Conservation (phyloP, 2,888 invertebrate genomes). For the Drosophila glabriapex region DNA sequence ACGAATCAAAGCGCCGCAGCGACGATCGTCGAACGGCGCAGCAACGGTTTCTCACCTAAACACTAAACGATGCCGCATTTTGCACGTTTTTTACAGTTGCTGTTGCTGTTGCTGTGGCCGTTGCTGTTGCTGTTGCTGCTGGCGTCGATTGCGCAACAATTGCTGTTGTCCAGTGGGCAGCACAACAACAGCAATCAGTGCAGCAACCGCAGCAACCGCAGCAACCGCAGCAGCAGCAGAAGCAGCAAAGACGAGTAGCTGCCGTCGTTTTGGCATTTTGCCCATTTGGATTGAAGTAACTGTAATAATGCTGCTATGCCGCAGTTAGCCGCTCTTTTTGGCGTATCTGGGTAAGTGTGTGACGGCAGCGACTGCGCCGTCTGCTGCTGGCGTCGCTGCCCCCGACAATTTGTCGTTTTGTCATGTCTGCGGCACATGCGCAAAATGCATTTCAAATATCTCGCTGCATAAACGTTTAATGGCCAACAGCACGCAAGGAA, state of each 20-base stretch:
- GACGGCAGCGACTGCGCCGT: constrained; percentile 54
- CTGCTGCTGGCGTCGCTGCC: not conserved
- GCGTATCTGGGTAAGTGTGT: constrained; percentile 79
- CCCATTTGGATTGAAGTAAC: constrained; percentile 51
- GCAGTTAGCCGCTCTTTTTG: constrained; percentile 40
- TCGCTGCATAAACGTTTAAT: constrained; percentile 51
- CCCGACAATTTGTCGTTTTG: constrained; percentile 57
- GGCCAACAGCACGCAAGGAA: constrained; percentile 71
- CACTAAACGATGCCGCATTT: constrained; percentile 54
- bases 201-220: constrained; percentile 35
- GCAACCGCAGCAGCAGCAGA: constrained; percentile 11
- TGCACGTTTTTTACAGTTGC: constrained; percentile 54
- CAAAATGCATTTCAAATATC: constrained; percentile 52
- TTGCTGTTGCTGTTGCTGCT: constrained; percentile 10
- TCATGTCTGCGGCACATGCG: constrained; percentile 67
- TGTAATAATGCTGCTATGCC: constrained; percentile 53
- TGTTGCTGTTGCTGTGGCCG: constrained; percentile 17
- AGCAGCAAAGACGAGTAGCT: constrained; percentile 30
- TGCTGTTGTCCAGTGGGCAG: constrained; percentile 21
- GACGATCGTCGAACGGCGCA: not conserved
- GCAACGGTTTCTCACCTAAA: constrained; percentile 58
- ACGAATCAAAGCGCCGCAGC: constrained; percentile 3
- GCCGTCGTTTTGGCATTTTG: constrained; percentile 12
- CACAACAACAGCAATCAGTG: constrained; percentile 36
- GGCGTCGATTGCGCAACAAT: constrained; percentile 63